Conservation (phyloP, 1,140 invertebrate genomes). For the Sycophaga agraensis region DNA sequence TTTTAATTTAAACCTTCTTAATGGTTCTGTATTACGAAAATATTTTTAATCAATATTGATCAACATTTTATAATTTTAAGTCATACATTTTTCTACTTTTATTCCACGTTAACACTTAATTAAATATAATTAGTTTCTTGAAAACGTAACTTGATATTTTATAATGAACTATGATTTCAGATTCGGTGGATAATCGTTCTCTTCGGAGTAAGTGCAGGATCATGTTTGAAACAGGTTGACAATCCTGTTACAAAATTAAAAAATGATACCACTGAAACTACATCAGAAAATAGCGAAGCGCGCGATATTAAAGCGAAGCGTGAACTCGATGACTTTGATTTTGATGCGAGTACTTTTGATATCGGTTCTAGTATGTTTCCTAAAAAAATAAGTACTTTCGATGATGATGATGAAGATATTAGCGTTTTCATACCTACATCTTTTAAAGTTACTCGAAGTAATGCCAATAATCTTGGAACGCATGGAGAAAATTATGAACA, state of each 20-base stretch:
- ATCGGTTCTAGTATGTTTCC: neutral
- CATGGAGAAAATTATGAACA: neutral
- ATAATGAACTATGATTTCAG: constrained; percentile 18
- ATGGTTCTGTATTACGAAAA: too few species aligned
- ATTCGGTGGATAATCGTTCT: constrained; percentile 5
- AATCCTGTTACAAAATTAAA: neutral
- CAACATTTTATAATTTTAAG: too few species aligned
- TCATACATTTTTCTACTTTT: too few species aligned
- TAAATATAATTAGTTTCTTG: too few species aligned
- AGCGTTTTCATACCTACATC: neutral
- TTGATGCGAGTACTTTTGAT: neutral
- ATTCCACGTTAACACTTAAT: too few species aligned
- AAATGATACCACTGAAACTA: neutral
- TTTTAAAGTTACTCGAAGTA: constrained; percentile 14
- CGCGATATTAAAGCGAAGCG: neutral
- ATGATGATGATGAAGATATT: neutral
- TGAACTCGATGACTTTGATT: constrained; percentile 1
- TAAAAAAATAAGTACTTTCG: neutral
- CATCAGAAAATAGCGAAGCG: neutral
- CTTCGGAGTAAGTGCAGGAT: constrained; percentile 1
- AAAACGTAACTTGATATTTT: too few species aligned
- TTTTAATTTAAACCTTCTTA: too few species aligned
- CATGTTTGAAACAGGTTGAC: neutral
- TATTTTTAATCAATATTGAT: too few species aligned
- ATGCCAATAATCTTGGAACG: neutral